These are phyloP conservation scores for Urosaurus nigricauda DNA, from an alignment of 2,797 vertebrate genomes.

Conservation along the genomic window DNA sequence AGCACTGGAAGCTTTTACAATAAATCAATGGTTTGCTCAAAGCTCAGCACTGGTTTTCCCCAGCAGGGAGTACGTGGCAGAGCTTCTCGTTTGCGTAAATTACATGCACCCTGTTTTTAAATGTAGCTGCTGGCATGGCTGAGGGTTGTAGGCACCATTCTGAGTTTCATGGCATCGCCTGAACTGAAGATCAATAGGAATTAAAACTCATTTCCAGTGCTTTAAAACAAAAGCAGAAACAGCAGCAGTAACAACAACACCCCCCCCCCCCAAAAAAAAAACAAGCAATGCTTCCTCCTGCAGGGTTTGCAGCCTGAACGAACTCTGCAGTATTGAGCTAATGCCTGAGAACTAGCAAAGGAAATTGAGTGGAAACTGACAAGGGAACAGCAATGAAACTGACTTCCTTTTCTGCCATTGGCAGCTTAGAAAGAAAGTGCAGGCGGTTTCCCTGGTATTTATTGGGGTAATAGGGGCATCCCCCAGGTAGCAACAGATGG, in stretches of 20 bases:
- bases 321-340: conserved; percentile 11
- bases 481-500: conserved; percentile 7
- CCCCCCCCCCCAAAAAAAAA: background rate
- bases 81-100: background rate
- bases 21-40: conserved; percentile 12
- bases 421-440: background rate
- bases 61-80: background rate
- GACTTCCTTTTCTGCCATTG: background rate
- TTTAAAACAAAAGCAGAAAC: conserved; percentile 26
- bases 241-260: conserved; percentile 1
- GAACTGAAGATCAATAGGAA: background rate
- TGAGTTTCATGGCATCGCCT: background rate
- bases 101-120: background rate
- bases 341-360: conserved; percentile 12
- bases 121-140: conserved; percentile 1
- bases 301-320: conserved; percentile 8
- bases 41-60: background rate
- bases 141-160: background rate
- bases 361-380: conserved; percentile 22
- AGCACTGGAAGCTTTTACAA: background rate
- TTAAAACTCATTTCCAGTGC: conserved; percentile 18
- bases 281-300: background rate
- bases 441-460: conserved; percentile 1
- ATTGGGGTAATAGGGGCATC: conserved; percentile 34
- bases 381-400: conserved; percentile 6